Conservation (phyloP, 1,140 invertebrate genomes). For the Drosophila chauvacae region DNA sequence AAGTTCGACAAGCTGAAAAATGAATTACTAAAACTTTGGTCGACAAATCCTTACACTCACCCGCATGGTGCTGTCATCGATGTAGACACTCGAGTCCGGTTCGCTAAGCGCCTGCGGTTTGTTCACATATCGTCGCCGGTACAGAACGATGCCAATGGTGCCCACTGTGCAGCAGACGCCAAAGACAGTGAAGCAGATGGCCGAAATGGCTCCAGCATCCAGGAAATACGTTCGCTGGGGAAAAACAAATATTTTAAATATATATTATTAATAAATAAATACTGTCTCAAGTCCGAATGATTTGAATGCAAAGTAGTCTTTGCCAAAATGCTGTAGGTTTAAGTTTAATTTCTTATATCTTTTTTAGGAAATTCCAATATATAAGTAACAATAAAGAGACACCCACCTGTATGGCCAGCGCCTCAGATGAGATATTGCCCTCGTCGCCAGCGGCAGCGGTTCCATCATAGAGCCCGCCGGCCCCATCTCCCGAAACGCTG, state of each 20-base stretch:
- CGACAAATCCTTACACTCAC: constrained; percentile 86
- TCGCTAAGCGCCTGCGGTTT: constrained; percentile 93
- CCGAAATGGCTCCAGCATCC: constrained; percentile 89
- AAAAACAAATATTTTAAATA: background rate
- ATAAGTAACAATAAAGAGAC: background rate
- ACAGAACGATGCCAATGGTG: constrained; percentile 90
- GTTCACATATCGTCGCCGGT: constrained; percentile 90
- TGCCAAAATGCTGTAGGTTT: background rate
- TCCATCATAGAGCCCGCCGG: constrained; percentile 44
- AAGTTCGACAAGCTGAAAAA: accelerated
- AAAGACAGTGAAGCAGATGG: constrained; percentile 89
- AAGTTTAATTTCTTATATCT: background rate
- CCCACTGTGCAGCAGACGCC: constrained; percentile 88
- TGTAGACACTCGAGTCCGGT: constrained; percentile 94
- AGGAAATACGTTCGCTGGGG: constrained; percentile 84
- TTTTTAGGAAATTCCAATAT: background rate
- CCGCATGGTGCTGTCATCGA: constrained; percentile 94
- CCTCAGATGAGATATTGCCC: constrained; percentile 80
- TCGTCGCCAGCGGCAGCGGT: constrained; percentile 62
- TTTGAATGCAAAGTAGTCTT: background rate
- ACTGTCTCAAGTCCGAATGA: background rate
- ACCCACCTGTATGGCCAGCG: constrained; percentile 72
- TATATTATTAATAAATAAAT: background rate
- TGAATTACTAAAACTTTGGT: constrained; percentile 22
- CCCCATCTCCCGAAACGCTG: constrained; percentile 52